These are phyloP conservation scores for Lasioglossum albipes DNA, from an alignment of 1,140 invertebrate genomes.

Conservation along the genomic window DNA sequence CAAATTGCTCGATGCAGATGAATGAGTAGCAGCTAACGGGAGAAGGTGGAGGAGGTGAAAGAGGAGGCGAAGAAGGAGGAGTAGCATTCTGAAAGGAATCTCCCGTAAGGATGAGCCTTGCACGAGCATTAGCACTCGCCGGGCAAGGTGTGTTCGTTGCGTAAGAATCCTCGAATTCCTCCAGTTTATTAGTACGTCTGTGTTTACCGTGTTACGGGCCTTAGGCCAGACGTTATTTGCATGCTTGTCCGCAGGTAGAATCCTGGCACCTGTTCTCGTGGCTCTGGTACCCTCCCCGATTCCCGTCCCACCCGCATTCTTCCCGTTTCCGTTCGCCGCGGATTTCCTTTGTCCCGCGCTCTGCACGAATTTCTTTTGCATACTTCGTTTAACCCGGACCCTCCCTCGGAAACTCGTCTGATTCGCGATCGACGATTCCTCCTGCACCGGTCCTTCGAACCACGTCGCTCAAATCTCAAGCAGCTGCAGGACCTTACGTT, in stretches of 20 bases:
- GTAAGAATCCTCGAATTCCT: conserved; percentile 28
- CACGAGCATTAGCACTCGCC: conserved; percentile 12
- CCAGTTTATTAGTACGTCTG: conserved; percentile 38
- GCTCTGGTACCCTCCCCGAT: background rate
- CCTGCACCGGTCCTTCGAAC: background rate
- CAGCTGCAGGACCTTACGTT: no score
- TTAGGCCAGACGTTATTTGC: background rate
- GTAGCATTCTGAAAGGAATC: background rate
- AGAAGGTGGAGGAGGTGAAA: no score
- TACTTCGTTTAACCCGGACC: conserved; percentile 35
- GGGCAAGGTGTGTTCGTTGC: conserved; percentile 6
- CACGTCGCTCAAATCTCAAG: no score
- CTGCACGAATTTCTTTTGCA: conserved; percentile 35
- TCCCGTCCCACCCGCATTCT: conserved; percentile 24
- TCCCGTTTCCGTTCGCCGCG: conserved; percentile 23
- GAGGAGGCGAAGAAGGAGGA: no score
- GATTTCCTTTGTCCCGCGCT: conserved; percentile 39
- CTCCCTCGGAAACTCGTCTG: background rate
- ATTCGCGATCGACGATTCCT: conserved; percentile 23
- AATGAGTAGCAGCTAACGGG: no score
- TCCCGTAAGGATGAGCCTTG: conserved; percentile 14
- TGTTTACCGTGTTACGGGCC: conserved; percentile 22
- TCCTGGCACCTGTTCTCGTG: conserved; percentile 34
- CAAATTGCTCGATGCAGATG: no score
- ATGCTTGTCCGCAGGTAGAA: conserved; percentile 6